Evolutionary conservation across 2,888 invertebrate genomes (phyloP), one percentile per base, ranked within the genome.

Genomic region (Calephelis perditalis): DNA sequence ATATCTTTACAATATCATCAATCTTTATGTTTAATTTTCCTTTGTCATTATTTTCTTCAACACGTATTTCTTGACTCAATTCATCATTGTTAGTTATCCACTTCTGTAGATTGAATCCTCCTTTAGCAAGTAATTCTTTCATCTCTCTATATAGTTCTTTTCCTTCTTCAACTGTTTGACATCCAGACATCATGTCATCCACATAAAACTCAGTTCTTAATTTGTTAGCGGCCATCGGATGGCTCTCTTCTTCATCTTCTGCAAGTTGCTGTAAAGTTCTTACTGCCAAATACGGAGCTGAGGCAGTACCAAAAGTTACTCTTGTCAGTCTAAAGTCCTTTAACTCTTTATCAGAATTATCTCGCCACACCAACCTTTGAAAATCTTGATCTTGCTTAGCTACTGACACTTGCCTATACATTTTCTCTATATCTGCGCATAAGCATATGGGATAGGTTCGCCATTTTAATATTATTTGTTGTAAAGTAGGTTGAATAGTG

Each of bases 111-210:
- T 57, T 12, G 37, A 70, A 68, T 8, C 67, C 66, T 9, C 61
- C 68, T 12, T 60, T 63, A 36, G 47, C 65, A 12, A 75, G 45
- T n/a, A 76, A 49, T 4, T 55, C 59, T 6, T 62, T 69, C n/a
- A 71, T 61, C 63, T 72, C 65, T 36, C 66, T 49, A 58, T 64
- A 59, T 26, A 72, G 9, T 9, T 60, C 37, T 56, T 64, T 36
- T 40, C 49, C 65, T 60, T 64, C 60, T 68, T 66, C 47, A 66
- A 68, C n/a, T 47, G 54, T 63, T 36, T 67, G 40, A 52, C 65
- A 67, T 5, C 70, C 71, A 2, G 69, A 60, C 67, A 73, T 65
- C 0, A 70, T 44, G 47, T 71, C 62, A 12, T 60, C 60, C 35
- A 60, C 44, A 56, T 57, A 60, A 49, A 56, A 63, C 46, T 55